phyloP scores from a whole-genome alignment of 2,797 vertebrate species.

The Rallus crepitans region DNA sequence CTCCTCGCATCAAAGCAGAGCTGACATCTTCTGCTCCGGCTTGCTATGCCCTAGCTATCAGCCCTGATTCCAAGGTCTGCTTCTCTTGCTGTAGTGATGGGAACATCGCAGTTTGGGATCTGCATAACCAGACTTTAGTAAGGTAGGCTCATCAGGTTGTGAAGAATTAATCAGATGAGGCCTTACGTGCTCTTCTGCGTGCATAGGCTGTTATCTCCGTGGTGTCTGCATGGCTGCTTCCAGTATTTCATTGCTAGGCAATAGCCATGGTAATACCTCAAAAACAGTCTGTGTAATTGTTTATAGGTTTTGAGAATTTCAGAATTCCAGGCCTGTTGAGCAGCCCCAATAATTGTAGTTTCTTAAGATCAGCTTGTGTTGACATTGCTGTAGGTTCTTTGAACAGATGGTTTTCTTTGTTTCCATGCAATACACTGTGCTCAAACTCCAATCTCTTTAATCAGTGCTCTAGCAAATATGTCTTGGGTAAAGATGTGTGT shows the following conservation, averaged over 20 bases:
- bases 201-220: background rate
- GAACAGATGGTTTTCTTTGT: background rate
- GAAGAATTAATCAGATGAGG: background rate
- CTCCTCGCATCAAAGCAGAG: slow-evolving; percentile 95
- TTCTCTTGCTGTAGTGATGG: slow-evolving; percentile 93
- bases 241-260: background rate
- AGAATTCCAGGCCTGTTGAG: background rate
- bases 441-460: background rate
- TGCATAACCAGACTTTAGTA: slow-evolving; percentile 87
- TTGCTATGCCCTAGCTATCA: slow-evolving; percentile 86
- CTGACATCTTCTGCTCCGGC: slow-evolving; percentile 90
- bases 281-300: background rate
- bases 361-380: background rate
- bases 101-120: slow-evolving; percentile 87
- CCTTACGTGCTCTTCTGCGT: background rate
- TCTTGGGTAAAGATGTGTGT: background rate
- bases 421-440: background rate
- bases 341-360: background rate
- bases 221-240: background rate
- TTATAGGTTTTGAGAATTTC: background rate
- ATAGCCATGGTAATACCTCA: background rate
- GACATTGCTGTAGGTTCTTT: background rate
- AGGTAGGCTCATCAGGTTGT: slow-evolving; percentile 73
- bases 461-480: background rate
- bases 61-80: slow-evolving; percentile 88